Base-by-base conservation (phyloP, 1,140 invertebrate genomes). In the Charaxes varanes region DNA sequence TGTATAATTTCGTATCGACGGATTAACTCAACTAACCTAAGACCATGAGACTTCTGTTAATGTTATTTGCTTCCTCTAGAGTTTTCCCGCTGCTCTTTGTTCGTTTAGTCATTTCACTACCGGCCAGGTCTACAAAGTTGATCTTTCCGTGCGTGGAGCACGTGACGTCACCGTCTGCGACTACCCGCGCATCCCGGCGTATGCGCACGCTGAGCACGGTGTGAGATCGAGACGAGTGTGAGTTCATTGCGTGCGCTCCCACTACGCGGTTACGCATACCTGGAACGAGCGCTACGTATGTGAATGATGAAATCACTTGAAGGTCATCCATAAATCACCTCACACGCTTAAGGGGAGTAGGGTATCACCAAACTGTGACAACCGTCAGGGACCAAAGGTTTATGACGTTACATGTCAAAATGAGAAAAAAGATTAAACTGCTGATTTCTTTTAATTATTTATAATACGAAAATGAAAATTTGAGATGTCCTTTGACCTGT, bases 11-110 rank as follows among this genome's bases (percentile, higher is more conserved):
- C n/a, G n/a, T n/a, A n/a, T n/a, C n/a, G n/a, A n/a, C n/a, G n/a
- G n/a, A n/a, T n/a, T n/a, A n/a, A n/a, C n/a, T n/a, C n/a, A n/a
- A 23, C 70, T 86, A 76, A 93, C 92, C 93, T 46, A 99, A 85
- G 1, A 98, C 97, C 89, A 98, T 97, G 0, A 96, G 85, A 56
- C 96, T 98, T 59, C 98, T 94, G 70, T 98, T 98, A 44, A 98
- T 98, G 68, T 96, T 97, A 66, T 97, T 97, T 0, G 96, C 96
- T 77, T 98, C 96, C 66, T 95, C 93, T 33, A 96, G 78, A 0
- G 93, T 96, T 68, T 95, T 96, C 1, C 94, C 94, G 56, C 93
- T 92, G 56, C 95, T 97, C 40, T 95, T 91, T 0, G 97, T 99
- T 59, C 95, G 93, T 69, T 95, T 96, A 2, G 94, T 95, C 89